These are phyloP conservation scores for Calycopis cecrops DNA, from an alignment of 1,140 invertebrate genomes.

Conservation along the genomic window DNA sequence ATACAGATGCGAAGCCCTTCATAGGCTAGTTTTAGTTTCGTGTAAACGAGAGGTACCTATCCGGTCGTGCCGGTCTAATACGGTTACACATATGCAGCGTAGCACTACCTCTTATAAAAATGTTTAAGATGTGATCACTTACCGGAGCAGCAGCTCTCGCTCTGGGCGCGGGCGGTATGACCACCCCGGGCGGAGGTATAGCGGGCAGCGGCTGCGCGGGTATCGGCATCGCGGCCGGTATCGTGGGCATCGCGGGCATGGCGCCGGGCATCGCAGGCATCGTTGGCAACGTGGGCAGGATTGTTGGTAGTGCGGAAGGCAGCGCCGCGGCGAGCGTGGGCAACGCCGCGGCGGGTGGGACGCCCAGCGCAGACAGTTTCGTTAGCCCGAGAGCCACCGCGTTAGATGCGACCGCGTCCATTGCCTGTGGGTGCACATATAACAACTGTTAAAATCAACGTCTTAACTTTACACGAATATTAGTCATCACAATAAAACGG, in stretches of 20 bases:
- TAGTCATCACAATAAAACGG: no score
- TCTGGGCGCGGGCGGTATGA: conserved; percentile 22
- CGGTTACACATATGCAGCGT: no score
- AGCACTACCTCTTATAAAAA: no score
- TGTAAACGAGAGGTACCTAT: no score
- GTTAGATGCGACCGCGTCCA: conserved; percentile 94
- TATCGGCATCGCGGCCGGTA: conserved; percentile 40
- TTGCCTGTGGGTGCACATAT: no score
- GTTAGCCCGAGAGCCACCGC: conserved; percentile 81
- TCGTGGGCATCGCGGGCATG: conserved; percentile 27
- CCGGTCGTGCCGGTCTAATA: no score
- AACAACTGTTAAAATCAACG: no score
- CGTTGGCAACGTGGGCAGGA: conserved; percentile 17
- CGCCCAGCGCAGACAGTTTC: conserved; percentile 73
- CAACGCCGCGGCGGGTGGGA: conserved; percentile 47
- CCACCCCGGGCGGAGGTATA: conserved; percentile 43
- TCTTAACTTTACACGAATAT: no score
- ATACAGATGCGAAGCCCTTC: no score
- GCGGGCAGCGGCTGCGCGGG: conserved; percentile 17
- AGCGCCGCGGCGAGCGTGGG: conserved; percentile 64
- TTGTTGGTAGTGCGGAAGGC: conserved; percentile 24
- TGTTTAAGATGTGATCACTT: no score
- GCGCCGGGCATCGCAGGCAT: conserved; percentile 22
- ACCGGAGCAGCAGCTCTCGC: no score
- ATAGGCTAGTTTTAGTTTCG: no score